Evolutionary conservation across 2,113 vertebrate species (phyloP).

Genomic region (Ptilonorhynchus violaceus): DNA sequence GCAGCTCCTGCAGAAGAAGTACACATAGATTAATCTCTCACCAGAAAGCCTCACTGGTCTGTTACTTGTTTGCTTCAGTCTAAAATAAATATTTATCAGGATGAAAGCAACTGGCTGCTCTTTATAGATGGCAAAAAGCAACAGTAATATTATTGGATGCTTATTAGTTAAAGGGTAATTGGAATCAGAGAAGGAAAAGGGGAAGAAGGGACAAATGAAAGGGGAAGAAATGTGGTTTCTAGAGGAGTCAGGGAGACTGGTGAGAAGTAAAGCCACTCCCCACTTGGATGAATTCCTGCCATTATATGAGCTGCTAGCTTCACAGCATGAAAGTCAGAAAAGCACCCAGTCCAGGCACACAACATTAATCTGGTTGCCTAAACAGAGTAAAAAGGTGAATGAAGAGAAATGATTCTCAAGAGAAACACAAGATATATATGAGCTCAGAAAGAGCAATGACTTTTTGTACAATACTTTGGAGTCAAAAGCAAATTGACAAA

Average conservation of each 20-base stretch:
- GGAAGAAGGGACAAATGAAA: not conserved
- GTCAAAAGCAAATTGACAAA: not conserved
- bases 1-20: not conserved
- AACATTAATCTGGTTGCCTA: slow-evolving; percentile 1
- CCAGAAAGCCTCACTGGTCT: not conserved
- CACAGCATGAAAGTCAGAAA: not conserved
- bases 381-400: slow-evolving; percentile 14
- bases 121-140: not conserved
- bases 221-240: not conserved
- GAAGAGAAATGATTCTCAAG: slow-evolving; percentile 17
- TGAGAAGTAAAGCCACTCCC: not conserved
- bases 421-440: not conserved
- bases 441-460: slow-evolving; percentile 19
- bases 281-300: not conserved
- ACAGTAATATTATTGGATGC: not conserved
- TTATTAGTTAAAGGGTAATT: slow-evolving; percentile 20
- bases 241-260: not conserved
- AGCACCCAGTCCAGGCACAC: not conserved
- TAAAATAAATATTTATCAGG: not conserved
- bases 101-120: not conserved
- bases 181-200: not conserved
- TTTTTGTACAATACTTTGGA: not conserved
- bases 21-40: not conserved
- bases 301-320: not conserved
- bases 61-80: not conserved